Evolutionary conservation across 2,797 vertebrate species (phyloP).

Genomic region (Bradypodion pumilum): DNA sequence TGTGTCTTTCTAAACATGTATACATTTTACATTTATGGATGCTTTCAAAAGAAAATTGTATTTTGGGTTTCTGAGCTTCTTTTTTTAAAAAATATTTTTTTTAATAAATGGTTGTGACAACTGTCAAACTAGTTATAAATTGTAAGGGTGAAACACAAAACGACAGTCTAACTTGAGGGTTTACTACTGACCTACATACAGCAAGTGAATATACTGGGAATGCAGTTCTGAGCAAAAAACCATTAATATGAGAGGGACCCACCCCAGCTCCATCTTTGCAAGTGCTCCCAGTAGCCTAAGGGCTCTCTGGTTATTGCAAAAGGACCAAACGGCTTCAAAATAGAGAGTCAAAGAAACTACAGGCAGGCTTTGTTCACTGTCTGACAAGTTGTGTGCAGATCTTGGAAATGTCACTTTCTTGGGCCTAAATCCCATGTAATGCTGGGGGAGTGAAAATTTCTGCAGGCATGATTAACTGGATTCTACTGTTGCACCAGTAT

Average conservation of each 20-base stretch:
- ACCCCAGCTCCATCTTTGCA: not conserved
- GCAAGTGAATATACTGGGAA: not conserved
- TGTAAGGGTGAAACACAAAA: conserved; percentile 34
- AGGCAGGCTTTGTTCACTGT: not conserved
- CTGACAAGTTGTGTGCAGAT: not conserved
- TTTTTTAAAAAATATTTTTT: not conserved
- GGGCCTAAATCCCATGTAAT: too few relatives aligned
- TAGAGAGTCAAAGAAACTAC: not conserved
- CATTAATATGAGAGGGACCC: not conserved
- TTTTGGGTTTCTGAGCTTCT: too few relatives aligned
- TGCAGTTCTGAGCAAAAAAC: not conserved
- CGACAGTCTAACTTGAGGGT: conserved; percentile 13
- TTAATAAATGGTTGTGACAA: conserved; percentile 30
- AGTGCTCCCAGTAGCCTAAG: not conserved
- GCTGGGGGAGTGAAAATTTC: too few relatives aligned
- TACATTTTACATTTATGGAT: not conserved
- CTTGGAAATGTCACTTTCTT: too few relatives aligned
- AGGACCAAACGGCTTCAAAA: not conserved
- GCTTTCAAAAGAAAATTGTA: not conserved
- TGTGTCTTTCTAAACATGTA: not conserved
- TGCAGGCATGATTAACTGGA: too few relatives aligned
- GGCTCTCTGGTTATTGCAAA: not conserved
- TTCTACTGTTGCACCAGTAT: too few relatives aligned
- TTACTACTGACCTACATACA: conserved; percentile 35
- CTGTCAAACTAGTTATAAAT: conserved; percentile 43